phyloP scores from a whole-genome alignment of 2,113 vertebrate species.

The Holacanthus passer region DNA sequence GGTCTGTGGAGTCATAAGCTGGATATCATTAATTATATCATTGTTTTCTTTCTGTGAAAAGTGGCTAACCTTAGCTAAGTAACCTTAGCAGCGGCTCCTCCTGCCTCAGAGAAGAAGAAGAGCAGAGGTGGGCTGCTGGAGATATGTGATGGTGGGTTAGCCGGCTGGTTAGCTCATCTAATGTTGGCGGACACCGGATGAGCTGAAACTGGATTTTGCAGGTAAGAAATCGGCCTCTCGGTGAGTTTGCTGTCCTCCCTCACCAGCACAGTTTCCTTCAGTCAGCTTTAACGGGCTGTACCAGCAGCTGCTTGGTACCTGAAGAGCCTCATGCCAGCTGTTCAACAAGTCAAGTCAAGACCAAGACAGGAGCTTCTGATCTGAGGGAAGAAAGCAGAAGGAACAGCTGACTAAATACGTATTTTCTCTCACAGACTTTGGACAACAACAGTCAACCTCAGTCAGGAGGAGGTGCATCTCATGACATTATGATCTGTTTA shows the following conservation, averaged over 20 bases:
- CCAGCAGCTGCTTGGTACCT: slow-evolving; percentile 30
- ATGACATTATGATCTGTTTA: not conserved
- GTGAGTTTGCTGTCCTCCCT: not conserved
- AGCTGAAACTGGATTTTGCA: slow-evolving; percentile 33
- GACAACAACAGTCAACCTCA: not conserved
- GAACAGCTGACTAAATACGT: not conserved
- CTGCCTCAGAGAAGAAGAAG: slow-evolving; percentile 37
- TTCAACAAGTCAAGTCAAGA: slow-evolving; percentile 65
- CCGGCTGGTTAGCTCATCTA: slow-evolving; percentile 37
- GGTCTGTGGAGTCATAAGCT: not conserved
- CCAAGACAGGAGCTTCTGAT: not conserved
- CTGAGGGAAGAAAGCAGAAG: not conserved
- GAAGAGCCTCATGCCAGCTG: slow-evolving; percentile 7
- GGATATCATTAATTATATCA: not conserved
- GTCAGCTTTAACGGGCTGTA: not conserved
- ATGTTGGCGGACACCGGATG: slow-evolving; percentile 44
- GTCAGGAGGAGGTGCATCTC: not conserved
- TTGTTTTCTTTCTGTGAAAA: slow-evolving; percentile 26
- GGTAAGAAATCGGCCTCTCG: slow-evolving; percentile 47
- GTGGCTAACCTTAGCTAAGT: slow-evolving; percentile 67
- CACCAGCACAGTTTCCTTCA: not conserved
- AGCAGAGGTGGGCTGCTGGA: slow-evolving; percentile 25
- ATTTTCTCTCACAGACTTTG: not conserved
- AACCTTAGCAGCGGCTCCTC: slow-evolving; percentile 53
- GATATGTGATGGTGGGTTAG: slow-evolving; percentile 53